Percentiles rank a stretch among this genome's conserved stretches.
phyloP scores from a whole-genome alignment of 2,113 vertebrate species.

The Grus americana region DNA sequence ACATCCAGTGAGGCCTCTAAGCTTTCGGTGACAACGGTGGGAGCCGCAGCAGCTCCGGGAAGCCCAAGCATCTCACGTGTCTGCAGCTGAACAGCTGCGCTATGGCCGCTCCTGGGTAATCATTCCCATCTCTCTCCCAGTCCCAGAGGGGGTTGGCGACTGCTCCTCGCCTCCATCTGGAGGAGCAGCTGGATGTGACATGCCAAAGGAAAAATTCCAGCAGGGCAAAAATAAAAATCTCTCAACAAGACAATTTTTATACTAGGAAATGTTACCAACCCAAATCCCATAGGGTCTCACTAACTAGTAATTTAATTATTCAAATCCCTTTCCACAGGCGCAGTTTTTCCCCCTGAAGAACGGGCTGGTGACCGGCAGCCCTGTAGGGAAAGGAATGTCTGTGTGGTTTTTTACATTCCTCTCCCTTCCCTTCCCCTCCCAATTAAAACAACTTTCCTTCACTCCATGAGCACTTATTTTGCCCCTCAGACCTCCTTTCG shows the following conservation, averaged over 20 bases:
- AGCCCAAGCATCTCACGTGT: fast-evolving
- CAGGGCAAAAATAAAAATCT: background rate
- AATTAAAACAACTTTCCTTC: background rate
- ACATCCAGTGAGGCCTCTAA: fast-evolving
- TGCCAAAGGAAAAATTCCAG: background rate
- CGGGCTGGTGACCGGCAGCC: background rate
- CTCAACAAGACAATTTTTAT: background rate
- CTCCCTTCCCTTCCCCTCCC: background rate
- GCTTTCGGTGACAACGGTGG: background rate
- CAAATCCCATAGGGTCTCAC: background rate
- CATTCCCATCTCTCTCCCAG: background rate
- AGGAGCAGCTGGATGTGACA: background rate
- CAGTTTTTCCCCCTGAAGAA: background rate
- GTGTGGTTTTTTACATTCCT: background rate
- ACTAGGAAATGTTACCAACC: background rate
- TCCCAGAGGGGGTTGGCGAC: background rate
- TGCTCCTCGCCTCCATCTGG: background rate
- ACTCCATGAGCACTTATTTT: background rate
- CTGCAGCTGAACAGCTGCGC: background rate
- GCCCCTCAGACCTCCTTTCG: background rate
- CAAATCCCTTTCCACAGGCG: background rate
- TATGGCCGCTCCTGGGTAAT: background rate
- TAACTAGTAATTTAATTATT: background rate
- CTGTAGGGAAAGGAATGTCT: background rate
- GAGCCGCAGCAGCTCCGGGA: fast-evolving